Evolutionary conservation across 2,797 vertebrate genomes (phyloP).

Genomic region (Tenualosa thibaudeaui): DNA sequence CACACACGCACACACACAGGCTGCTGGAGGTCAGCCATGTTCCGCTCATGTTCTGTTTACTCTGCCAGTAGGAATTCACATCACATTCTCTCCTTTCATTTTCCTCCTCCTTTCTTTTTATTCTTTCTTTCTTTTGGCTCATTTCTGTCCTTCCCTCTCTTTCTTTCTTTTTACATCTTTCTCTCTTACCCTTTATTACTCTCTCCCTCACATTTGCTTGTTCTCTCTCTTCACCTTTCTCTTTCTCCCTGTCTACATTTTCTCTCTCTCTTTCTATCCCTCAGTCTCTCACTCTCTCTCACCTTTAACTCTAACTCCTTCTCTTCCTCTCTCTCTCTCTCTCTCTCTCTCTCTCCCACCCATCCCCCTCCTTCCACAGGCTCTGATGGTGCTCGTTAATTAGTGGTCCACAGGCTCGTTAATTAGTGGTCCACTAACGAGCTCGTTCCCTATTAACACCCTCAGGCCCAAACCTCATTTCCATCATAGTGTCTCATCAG

Average conservation of each 20-base stretch:
- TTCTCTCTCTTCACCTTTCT: neutral
- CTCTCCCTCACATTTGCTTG: neutral
- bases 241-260: neutral
- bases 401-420: conserved; percentile 43
- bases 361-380: conserved; percentile 2
- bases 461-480: conserved; percentile 42
- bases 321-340: neutral
- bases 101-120: too few species aligned
- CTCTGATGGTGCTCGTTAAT: conserved; percentile 38
- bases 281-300: neutral
- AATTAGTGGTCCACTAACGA: conserved; percentile 51
- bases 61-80: conserved; percentile 40
- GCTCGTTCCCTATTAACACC: conserved; percentile 43
- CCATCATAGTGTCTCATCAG: conserved; percentile 39
- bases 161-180: too few species aligned
- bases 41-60: neutral
- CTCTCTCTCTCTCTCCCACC: conserved; percentile 1
- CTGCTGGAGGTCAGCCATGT: neutral
- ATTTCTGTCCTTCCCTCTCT: neutral
- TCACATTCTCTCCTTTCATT: conserved; percentile 21
- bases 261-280: neutral
- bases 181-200: neutral
- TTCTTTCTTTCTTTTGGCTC: too few species aligned
- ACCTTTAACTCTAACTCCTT: neutral
- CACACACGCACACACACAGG: neutral